Percentiles rank a stretch among this genome's conserved stretches.
Evolutionary conservation across 2,888 invertebrate genomes (phyloP).

Genomic region (Nezara viridula): DNA sequence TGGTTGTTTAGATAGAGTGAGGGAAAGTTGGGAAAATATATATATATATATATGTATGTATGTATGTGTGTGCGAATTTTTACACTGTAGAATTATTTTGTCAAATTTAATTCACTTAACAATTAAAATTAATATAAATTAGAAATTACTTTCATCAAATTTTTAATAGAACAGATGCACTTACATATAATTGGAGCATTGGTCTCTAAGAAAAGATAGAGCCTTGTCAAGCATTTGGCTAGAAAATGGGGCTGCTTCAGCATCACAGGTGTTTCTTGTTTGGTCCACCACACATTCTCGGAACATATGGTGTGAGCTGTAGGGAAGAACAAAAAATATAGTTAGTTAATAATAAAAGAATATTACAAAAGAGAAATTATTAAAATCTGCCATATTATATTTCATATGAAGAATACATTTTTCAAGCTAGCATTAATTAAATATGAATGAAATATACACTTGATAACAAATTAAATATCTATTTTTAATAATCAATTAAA

Average conservation of each 20-base stretch:
- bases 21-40: no score
- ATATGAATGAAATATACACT: no score
- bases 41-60: no score
- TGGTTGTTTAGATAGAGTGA: no score
- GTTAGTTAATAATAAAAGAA: background rate
- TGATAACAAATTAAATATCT: no score
- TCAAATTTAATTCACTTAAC: no score
- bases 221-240: slow-evolving; percentile 74
- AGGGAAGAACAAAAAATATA: background rate
- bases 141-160: background rate
- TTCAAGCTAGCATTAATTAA: background rate
- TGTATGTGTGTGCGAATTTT: no score
- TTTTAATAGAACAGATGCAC: slow-evolving; percentile 64
- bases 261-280: slow-evolving; percentile 72
- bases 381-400: no score
- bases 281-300: slow-evolving; percentile 74
- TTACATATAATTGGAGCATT: slow-evolving; percentile 75
- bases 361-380: background rate
- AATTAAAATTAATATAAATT: background rate
- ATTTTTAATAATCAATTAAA: no score
- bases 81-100: no score
- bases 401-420: slow-evolving; percentile 63
- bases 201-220: slow-evolving; percentile 74
- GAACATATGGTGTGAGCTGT: slow-evolving; percentile 74
- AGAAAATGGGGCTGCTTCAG: slow-evolving; percentile 72